These are phyloP conservation scores for Macrobrachium nipponense DNA, from an alignment of 1,140 invertebrate genomes.

Conservation along the genomic window DNA sequence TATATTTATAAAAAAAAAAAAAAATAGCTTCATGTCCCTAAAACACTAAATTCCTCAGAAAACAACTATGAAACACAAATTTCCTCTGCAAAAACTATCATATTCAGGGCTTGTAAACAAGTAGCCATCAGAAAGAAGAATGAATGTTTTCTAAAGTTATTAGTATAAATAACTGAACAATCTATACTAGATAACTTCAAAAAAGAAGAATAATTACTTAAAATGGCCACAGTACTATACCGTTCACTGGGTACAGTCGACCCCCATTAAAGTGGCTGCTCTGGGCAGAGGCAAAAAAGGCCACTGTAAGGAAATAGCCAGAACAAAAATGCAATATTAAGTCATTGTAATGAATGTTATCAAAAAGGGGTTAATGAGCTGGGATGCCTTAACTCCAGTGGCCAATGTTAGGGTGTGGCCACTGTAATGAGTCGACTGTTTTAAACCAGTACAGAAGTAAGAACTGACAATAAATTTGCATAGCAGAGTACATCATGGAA, in stretches of 20 bases:
- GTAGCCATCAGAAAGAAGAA: too few relatives aligned
- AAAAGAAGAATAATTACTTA: slow-evolving; percentile 42
- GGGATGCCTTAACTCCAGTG: slow-evolving; percentile 23
- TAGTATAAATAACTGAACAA: slow-evolving; percentile 22
- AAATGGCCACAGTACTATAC: slow-evolving; percentile 56
- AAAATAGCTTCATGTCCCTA: too few relatives aligned
- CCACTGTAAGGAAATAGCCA: slow-evolving; percentile 58
- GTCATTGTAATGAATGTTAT: slow-evolving; percentile 47
- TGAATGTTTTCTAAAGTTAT: too few relatives aligned
- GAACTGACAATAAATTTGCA: slow-evolving; percentile 24
- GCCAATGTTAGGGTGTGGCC: slow-evolving; percentile 52
- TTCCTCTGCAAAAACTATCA: too few relatives aligned
- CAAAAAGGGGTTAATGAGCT: slow-evolving; percentile 45
- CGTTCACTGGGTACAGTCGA: slow-evolving; percentile 55
- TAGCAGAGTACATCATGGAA: neutral
- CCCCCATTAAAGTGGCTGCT: slow-evolving; percentile 53
- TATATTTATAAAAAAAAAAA: too few relatives aligned
- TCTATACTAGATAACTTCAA: slow-evolving; percentile 19
- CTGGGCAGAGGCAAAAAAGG: slow-evolving; percentile 57
- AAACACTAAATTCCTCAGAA: too few relatives aligned
- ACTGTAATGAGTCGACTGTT: slow-evolving; percentile 51
- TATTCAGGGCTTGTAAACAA: too few relatives aligned
- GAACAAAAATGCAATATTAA: slow-evolving; percentile 49
- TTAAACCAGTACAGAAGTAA: slow-evolving; percentile 38
- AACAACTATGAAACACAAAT: too few relatives aligned